Base-by-base conservation (phyloP, 1,140 invertebrate species). In the Drosophila albomicans region DNA sequence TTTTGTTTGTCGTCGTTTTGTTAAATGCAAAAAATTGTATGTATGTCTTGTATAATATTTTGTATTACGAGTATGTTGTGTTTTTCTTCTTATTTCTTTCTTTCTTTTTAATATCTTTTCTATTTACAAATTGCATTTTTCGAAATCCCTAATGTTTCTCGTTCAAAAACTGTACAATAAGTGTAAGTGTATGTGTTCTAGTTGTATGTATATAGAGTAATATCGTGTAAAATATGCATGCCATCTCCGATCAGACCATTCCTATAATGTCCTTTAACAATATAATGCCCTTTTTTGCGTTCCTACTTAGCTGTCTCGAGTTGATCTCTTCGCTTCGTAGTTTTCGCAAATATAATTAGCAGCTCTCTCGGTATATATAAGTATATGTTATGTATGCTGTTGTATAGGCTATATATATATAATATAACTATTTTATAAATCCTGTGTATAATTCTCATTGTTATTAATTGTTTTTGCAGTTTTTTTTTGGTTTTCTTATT, bases 1-100 rank as follows among this genome's bases (percentile, higher is more conserved):
- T 5, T 32, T 54, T 54, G 25, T 54, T 65, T 52, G 57, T 72
- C 11, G 32, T 56, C n/a, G 51, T 35, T 57, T 35, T 68, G 41
- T 84, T 88, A 89, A 88, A 88, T 89, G 85, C 85, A 84, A 88
- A 87, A 82, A 88, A 79, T 69, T 75, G 58, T 81, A 61, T 82
- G 72, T 87, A 66, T 82, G 79, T 87, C 62, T 56, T 75, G 72
- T 88, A 88, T 73, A 86, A 75, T 71, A 76, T 67, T 69, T 49
- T 75, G 84, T 66, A 25, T 54, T 78, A 13, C 41, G 72, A 10
- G 10, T 71, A 64, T 65, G 48, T 64, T 56, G 58, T 63, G 54
- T 52, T 61, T 25, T 25, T 25, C 20, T 25, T 20, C 3, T 20
- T 20, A 3, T 25, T 25, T 25, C 20, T 25, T 25, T 25, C 20